A percentile compares a stretch with the other conserved stretches of the same genome.
Conservation (phyloP, 2,113 vertebrate species). For the Sander lucioperca region DNA sequence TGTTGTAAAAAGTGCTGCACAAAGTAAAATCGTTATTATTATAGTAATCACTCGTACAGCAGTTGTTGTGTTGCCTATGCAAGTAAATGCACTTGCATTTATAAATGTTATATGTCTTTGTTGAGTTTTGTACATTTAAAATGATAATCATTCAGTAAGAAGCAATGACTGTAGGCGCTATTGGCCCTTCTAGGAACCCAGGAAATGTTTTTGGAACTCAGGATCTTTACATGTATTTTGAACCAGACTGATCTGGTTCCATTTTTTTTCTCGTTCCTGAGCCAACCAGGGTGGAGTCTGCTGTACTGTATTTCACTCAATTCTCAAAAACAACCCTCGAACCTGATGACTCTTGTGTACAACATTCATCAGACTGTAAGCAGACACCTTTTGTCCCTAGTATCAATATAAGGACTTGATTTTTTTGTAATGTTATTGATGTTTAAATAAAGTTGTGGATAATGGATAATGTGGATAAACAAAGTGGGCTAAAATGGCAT, state of each 20-base stretch:
- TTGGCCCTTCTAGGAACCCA: not conserved
- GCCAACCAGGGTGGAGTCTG: not conserved
- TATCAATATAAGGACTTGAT: not conserved
- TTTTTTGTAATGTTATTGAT: not conserved
- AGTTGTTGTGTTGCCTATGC: not conserved
- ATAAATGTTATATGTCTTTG: not conserved
- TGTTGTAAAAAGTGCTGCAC: slow-evolving; percentile 21
- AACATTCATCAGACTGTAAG: not conserved
- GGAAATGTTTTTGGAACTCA: not conserved
- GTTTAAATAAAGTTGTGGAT: not conserved
- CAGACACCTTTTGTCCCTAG: not conserved
- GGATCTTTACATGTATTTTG: too few species aligned
- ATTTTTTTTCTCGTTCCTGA: not conserved
- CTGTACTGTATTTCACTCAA: not conserved
- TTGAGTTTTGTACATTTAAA: not conserved
- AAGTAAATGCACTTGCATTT: not conserved
- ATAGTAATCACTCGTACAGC: not conserved
- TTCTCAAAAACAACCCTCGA: not conserved
- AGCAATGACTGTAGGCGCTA: not conserved
- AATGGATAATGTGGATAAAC: not conserved
- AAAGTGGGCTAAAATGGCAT: not conserved
- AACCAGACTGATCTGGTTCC: not conserved
- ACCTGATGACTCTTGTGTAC: not conserved
- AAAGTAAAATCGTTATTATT: slow-evolving; percentile 7
- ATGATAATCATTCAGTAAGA: not conserved